Evolutionary conservation across 2,797 vertebrate genomes (phyloP).

Genomic region (Rhinichthys osculus): DNA sequence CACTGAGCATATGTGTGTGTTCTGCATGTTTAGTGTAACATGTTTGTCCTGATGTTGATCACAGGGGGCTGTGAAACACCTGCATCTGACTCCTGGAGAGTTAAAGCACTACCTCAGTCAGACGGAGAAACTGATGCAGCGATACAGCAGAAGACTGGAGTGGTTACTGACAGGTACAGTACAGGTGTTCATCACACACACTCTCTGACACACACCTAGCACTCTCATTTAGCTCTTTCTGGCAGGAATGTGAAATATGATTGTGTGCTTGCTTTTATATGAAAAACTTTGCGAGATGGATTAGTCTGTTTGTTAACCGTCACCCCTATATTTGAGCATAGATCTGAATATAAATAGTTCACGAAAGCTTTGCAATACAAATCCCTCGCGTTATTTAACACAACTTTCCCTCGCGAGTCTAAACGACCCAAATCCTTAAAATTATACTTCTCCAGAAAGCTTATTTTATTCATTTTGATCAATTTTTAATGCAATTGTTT

Average conservation of each 20-base stretch:
- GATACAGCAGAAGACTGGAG: conserved; percentile 76
- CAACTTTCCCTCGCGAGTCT: no score
- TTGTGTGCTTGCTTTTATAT: neutral
- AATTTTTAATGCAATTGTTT: no score
- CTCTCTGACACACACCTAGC: no score
- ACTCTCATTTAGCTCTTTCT: neutral
- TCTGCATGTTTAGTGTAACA: neutral
- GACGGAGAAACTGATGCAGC: conserved; percentile 67
- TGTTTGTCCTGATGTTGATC: conserved; percentile 3
- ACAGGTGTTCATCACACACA: no score
- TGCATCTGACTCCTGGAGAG: conserved; percentile 77
- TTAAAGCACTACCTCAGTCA: conserved; percentile 72
- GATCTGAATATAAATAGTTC: neutral
- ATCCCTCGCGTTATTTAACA: fast-evolving
- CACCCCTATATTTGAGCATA: neutral
- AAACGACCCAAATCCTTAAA: no score
- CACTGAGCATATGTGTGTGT: no score
- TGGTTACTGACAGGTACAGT: conserved; percentile 84
- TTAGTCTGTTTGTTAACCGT: no score
- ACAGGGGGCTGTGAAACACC: conserved; percentile 79
- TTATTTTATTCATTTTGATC: no score
- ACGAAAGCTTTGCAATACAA: no score
- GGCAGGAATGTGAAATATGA: neutral
- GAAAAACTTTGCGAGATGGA: no score
- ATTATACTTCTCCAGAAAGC: no score